phyloP scores from a whole-genome alignment of 2,113 vertebrate genomes.

The cat (Felis catus) region F.catus_Fca126_mat1.0 CM031421.1:24125501-24126000 shows the following conservation, averaged over 20 bases:
- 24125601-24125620: no score
- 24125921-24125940: background rate
- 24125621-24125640: no score
- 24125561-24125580: no score
- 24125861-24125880: background rate
- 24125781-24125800: background rate
- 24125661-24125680: no score
- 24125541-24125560: background rate
- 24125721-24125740: rapidly evolving
- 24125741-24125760: no score
- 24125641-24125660: no score
- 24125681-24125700: no score
- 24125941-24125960: background rate
- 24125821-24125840: background rate
- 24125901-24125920: background rate
- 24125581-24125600: no score
- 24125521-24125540: background rate
- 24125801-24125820: background rate
- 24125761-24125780: background rate
- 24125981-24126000: conserved; percentile 52
- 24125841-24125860: background rate
- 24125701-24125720: no score
- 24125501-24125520: background rate
- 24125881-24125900: background rate
- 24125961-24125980: conserved; percentile 14